Evolutionary conservation across 2,797 vertebrate genomes (phyloP).

Genomic region (Alauda arvensis): DNA sequence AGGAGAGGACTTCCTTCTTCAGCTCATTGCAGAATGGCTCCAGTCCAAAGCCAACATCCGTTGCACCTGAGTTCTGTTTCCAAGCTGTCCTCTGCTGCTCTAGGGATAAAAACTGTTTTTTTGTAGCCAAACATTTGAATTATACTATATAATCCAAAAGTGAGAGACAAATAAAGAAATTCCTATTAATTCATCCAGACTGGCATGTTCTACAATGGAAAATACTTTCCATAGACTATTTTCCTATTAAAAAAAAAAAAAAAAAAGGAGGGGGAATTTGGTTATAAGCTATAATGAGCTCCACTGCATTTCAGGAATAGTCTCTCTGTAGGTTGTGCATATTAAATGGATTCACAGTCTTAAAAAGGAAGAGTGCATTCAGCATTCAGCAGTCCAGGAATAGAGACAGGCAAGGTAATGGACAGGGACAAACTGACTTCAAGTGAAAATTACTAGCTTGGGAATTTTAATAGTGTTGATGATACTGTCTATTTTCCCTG

Average conservation of each 20-base stretch:
- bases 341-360: not conserved
- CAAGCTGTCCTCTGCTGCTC: not conserved
- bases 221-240: not conserved
- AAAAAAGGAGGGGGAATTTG: accelerated
- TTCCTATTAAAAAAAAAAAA: not conserved
- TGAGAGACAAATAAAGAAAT: not conserved
- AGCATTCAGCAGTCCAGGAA: not conserved
- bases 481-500: not conserved
- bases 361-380: not conserved
- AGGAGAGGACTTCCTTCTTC: not conserved
- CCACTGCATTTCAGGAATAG: not conserved
- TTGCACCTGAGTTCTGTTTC: not conserved
- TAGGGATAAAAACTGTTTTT: not conserved
- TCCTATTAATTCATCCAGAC: not conserved
- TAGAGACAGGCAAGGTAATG: not conserved
- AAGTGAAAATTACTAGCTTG: not conserved
- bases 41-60: not conserved
- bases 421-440: not conserved
- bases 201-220: not conserved
- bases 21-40: not conserved
- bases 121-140: not conserved
- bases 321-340: accelerated
- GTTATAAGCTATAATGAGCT: not conserved
- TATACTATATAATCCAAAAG: not conserved
- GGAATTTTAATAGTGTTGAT: not conserved